Percentiles rank a stretch among this genome's conserved stretches.
Evolutionary conservation across 2,113 vertebrate genomes (phyloP).

Genomic region (Etheostoma cragini): DNA sequence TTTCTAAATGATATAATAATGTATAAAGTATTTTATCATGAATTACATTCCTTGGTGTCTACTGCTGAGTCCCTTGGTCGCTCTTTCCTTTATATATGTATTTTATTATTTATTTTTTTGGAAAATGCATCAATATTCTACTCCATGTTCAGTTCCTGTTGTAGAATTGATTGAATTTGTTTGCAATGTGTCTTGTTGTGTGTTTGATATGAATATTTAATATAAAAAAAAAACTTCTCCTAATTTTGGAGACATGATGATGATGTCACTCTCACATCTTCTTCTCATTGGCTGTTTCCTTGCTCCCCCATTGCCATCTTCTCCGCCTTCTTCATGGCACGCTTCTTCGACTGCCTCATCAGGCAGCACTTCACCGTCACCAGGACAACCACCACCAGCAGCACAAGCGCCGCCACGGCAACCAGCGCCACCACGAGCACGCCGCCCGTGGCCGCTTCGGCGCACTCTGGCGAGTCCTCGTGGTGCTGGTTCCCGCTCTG

Average conservation of each 20-base stretch:
- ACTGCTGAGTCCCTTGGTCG: too few relatives aligned
- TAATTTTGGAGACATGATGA: neutral
- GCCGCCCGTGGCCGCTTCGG: accelerated
- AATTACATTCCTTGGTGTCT: too few relatives aligned
- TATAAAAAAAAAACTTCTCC: too few relatives aligned
- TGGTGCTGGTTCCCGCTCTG: neutral
- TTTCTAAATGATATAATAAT: too few relatives aligned
- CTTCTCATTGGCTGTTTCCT: slow-evolving; percentile 68
- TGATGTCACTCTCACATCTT: slow-evolving; percentile 20
- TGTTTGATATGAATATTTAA: too few relatives aligned
- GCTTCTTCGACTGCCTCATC: slow-evolving; percentile 52
- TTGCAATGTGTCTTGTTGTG: too few relatives aligned
- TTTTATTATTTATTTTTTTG: too few relatives aligned
- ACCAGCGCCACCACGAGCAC: slow-evolving; percentile 69
- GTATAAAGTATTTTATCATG: too few relatives aligned
- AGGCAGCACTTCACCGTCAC: slow-evolving; percentile 75
- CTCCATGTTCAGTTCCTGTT: too few relatives aligned
- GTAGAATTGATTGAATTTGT: too few relatives aligned
- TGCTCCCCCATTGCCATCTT: slow-evolving; percentile 57
- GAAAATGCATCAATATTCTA: too few relatives aligned
- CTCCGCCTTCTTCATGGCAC: slow-evolving; percentile 30
- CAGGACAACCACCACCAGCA: slow-evolving; percentile 31
- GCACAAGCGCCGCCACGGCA: slow-evolving; percentile 60
- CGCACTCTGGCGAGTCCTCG: slow-evolving; percentile 33
- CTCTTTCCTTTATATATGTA: too few relatives aligned